phyloP scores from a whole-genome alignment of 1,140 invertebrate genomes.

The Steinernema feltiae region DNA sequence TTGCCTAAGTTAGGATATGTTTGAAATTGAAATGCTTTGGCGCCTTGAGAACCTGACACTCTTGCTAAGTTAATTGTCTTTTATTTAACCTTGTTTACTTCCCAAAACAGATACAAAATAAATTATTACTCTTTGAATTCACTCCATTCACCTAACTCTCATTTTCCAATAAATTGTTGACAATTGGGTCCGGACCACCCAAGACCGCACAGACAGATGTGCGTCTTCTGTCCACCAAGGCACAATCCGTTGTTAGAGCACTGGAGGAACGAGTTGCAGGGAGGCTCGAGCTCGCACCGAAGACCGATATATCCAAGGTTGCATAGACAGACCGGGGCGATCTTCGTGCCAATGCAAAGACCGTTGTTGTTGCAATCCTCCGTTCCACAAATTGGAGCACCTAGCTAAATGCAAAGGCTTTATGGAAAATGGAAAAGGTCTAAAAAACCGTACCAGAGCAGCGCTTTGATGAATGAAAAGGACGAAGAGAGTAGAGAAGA shows the following conservation, averaged over 20 bases:
- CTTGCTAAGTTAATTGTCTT: too few relatives aligned
- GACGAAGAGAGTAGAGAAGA: not conserved
- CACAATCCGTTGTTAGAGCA: slow-evolving; percentile 38
- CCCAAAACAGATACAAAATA: too few relatives aligned
- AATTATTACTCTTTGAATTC: too few relatives aligned
- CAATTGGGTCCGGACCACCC: slow-evolving; percentile 23
- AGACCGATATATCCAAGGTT: slow-evolving; percentile 32
- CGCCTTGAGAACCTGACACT: too few relatives aligned
- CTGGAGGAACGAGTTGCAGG: slow-evolving; percentile 27
- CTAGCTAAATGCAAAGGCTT: not conserved
- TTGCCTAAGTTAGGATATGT: too few relatives aligned
- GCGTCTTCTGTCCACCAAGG: slow-evolving; percentile 32
- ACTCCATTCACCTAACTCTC: too few relatives aligned
- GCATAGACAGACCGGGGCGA: slow-evolving; percentile 27
- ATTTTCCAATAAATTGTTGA: not conserved
- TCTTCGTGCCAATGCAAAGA: slow-evolving; percentile 34
- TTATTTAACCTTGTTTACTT: too few relatives aligned
- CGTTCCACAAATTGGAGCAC: slow-evolving; percentile 10
- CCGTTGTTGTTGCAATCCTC: slow-evolving; percentile 37
- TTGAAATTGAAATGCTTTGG: too few relatives aligned
- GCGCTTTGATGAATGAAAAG: not conserved
- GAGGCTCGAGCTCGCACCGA: slow-evolving; percentile 34
- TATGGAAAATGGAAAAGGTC: not conserved
- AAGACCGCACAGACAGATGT: slow-evolving; percentile 33
- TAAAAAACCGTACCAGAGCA: not conserved